Conservation (phyloP, 1,140 invertebrate genomes). For the Scylla paramamosain region DNA sequence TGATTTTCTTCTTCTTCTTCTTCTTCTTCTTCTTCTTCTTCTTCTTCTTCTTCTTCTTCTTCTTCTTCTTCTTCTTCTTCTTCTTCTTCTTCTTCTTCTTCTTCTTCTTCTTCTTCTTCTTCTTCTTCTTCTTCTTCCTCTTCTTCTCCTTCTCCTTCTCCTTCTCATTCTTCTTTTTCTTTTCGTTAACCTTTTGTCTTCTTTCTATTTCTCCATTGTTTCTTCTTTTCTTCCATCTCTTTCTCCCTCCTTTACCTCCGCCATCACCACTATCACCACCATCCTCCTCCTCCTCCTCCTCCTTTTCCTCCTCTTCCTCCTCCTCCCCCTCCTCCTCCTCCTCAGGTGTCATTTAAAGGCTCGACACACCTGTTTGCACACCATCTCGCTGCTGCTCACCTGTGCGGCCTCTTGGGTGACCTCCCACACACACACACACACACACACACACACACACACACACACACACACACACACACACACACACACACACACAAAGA, state of each 20-base stretch:
- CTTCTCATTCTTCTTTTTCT: no score
- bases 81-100: neutral
- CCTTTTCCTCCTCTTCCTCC: neutral
- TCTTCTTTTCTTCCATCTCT: neutral
- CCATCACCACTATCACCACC: neutral
- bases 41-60: no score
- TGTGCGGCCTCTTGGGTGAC: neutral
- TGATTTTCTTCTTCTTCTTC: no score
- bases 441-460: constrained; percentile 12
- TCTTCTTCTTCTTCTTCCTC: neutral
- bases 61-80: neutral
- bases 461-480: no score
- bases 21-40: no score
- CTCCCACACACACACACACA: neutral
- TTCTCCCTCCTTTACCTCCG: neutral
- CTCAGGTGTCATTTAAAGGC: neutral
- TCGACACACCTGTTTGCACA: constrained; percentile 4
- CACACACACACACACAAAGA: no score
- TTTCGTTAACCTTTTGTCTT: neutral
- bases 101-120: neutral
- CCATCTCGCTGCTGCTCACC: constrained; percentile 7
- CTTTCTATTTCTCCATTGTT: neutral
- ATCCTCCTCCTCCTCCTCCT: neutral
- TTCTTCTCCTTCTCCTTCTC: neutral
- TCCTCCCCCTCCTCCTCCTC: neutral